phyloP scores from a whole-genome alignment of 2,797 vertebrate species.

The Moxostoma hubbsi region DNA sequence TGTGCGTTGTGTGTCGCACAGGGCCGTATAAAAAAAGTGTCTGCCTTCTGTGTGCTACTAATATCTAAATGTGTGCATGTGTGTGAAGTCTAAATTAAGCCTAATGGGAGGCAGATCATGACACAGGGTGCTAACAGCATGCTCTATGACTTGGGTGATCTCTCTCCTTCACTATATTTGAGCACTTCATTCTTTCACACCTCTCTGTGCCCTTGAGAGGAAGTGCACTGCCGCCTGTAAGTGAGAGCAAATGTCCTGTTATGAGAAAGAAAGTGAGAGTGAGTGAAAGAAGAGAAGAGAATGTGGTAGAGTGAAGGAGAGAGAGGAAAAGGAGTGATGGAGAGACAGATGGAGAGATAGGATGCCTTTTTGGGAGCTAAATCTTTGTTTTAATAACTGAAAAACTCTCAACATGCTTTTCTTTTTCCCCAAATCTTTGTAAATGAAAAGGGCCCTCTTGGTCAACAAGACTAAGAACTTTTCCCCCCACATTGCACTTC shows the following conservation, averaged over 20 bases:
- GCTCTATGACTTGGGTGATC: conserved; percentile 28
- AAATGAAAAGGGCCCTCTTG: conserved; percentile 40
- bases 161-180: conserved; percentile 28
- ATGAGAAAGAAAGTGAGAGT: conserved; percentile 64
- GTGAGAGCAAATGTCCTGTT: conserved; percentile 64
- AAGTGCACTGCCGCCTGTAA: conserved; percentile 60
- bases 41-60: not conserved
- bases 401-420: conserved; percentile 13
- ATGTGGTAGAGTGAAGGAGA: conserved; percentile 32
- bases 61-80: conserved; percentile 33
- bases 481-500: conserved; percentile 8
- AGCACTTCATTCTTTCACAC: conserved; percentile 82
- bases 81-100: conserved; percentile 51
- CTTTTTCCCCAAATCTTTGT: conserved; percentile 19
- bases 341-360: conserved; percentile 41
- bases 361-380: conserved; percentile 49
- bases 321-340: conserved; percentile 27
- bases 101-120: conserved; percentile 46
- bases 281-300: conserved; percentile 29
- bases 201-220: conserved; percentile 79
- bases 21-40: not conserved
- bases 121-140: conserved; percentile 41
- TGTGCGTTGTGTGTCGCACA: not conserved
- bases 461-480: conserved; percentile 23
- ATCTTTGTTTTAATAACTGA: conserved; percentile 26